phyloP scores from a whole-genome alignment of 2,888 invertebrate genomes.

The Hecatera dysodea region DNA sequence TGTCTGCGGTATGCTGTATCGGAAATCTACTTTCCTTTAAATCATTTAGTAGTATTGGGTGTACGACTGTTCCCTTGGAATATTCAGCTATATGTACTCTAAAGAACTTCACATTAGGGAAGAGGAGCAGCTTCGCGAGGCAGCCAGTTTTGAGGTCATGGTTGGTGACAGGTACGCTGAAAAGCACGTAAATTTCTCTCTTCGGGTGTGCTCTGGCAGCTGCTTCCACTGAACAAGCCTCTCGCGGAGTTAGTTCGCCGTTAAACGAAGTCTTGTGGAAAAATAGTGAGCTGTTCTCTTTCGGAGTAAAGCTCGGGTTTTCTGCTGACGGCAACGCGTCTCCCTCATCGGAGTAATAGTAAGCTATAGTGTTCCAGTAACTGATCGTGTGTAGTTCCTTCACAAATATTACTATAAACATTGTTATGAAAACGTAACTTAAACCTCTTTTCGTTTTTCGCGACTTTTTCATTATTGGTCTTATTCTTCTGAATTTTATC shows the following conservation, averaged over 20 bases:
- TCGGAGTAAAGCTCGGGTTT: conserved; percentile 59
- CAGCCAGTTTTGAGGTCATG: conserved; percentile 19
- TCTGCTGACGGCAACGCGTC: conserved; percentile 68
- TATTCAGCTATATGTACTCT: conserved; percentile 75
- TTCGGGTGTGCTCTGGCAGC: conserved; percentile 92
- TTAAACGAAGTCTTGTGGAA: conserved; percentile 92
- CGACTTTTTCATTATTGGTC: conserved; percentile 19
- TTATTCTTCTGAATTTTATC: conserved; percentile 1
- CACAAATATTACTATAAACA: conserved; percentile 10
- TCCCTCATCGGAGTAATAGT: conserved; percentile 32
- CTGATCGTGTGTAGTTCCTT: conserved; percentile 4
- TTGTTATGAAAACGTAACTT: conserved; percentile 23
- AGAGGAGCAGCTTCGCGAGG: conserved; percentile 32
- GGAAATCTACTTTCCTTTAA: conserved; percentile 37
- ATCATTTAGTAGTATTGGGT: conserved; percentile 31
- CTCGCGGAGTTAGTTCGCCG: conserved; percentile 88
- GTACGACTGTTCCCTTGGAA: conserved; percentile 42
- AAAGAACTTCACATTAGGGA: conserved; percentile 49
- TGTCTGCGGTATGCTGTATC: conserved; percentile 91
- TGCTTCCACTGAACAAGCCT: conserved; percentile 93
- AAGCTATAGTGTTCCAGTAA: conserved; percentile 11
- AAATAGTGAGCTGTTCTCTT: conserved; percentile 87
- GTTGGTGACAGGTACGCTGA: conserved; percentile 62
- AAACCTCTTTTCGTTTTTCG: conserved; percentile 27
- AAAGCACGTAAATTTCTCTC: conserved; percentile 90